Base-by-base conservation (phyloP, 2,113 vertebrate genomes). In the Irena cyanogastra region DNA sequence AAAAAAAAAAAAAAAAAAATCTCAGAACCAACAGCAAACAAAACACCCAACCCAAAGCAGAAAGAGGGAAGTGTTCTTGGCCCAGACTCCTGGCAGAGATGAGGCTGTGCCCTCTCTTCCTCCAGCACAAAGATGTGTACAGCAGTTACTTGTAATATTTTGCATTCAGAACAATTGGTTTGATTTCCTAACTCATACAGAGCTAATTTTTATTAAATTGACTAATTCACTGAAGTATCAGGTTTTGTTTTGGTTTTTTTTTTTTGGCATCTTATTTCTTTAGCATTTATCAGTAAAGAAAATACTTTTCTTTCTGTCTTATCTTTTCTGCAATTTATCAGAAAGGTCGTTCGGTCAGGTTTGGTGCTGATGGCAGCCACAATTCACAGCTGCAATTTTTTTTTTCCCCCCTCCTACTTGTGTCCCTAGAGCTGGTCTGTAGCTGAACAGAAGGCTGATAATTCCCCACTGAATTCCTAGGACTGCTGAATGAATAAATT, bases 401-500 rank as follows among this genome's bases (percentile, higher is more conserved):
- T 13, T 10, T 28, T 52, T 31, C 9, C 3, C 7, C 31, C 30
- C 41, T 37, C 24, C 41, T 22, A 1, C 49, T 74, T 31, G 14
- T 79, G 82, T 79, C 78, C 49, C 26, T 93, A 61, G 83, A 84
- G 81, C 63, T 84, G 60, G 3, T 83, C 49, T 83, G 31, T 57
- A 28, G 52, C 70, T 91, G 87, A 95, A 93, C 79, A 94, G 93
- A 86, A 97, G 63, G 88, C 47, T 93, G 68, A 42, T 65, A 93
- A 94, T 83, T 95, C 92, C 90, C 87, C 56, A 27, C 35, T 63
- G 93, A 83, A 83, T 95, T 94, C 93, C 85, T 54, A 78, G 76
- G 50, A 74, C 71, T 87, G 71, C 70, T 95, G 87, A 86, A 85
- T 90, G 87, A 93, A 93, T 95, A 95, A 80, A 90, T 74, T 88